These are phyloP conservation scores for Chloroclystis v-ata DNA, from an alignment of 2,888 invertebrate species.

Conservation along the genomic window DNA sequence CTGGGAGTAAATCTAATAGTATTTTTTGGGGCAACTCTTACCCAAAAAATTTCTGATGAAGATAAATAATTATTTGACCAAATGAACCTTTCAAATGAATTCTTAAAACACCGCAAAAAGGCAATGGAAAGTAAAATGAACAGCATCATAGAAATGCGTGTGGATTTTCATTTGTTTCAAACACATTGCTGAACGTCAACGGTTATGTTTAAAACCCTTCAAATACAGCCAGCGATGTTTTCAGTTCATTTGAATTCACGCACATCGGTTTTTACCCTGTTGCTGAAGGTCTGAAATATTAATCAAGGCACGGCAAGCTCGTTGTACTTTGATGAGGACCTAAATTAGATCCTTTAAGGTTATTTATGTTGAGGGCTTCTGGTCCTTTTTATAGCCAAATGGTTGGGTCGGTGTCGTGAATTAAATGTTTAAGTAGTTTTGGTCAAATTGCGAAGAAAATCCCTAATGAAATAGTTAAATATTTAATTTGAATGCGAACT, in stretches of 20 bases:
- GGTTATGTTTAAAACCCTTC: not conserved
- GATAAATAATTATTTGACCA: too few species aligned
- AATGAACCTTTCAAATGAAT: too few species aligned
- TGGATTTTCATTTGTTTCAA: too few species aligned
- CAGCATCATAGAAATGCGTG: too few species aligned
- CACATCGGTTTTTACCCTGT: slow-evolving; percentile 22
- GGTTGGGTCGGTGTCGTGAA: slow-evolving; percentile 12
- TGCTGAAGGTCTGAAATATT: slow-evolving; percentile 38
- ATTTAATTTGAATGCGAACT: not conserved
- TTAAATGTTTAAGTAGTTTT: slow-evolving; percentile 15
- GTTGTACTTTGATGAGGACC: slow-evolving; percentile 39
- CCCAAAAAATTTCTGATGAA: too few species aligned
- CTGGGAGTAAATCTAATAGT: too few species aligned
- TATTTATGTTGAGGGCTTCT: slow-evolving; percentile 30
- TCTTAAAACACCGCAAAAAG: too few species aligned
- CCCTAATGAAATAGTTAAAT: not conserved
- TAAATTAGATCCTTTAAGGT: slow-evolving; percentile 40
- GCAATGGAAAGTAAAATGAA: too few species aligned
- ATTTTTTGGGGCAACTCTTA: too few species aligned
- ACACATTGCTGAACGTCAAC: slow-evolving; percentile 8
- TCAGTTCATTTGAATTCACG: not conserved
- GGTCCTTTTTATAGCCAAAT: slow-evolving; percentile 24
- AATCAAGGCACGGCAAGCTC: slow-evolving; percentile 34
- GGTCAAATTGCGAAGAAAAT: not conserved
- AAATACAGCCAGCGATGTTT: slow-evolving; percentile 13